These are phyloP conservation scores for Oncorhynchus clarkii DNA, from an alignment of 2,113 vertebrate genomes.

Conservation along the genomic window DNA sequence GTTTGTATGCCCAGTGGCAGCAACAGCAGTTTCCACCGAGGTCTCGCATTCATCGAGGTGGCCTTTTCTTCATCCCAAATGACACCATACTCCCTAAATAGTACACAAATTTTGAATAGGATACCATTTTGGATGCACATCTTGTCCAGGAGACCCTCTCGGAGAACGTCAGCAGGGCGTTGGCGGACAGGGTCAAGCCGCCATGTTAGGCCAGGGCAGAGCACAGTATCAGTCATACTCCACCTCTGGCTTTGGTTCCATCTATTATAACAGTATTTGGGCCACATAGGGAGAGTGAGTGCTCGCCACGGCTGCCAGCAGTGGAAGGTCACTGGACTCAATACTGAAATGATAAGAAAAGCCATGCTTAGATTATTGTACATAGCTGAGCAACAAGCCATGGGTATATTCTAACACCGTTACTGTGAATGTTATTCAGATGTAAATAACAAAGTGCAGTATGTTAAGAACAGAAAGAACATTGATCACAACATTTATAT, in stretches of 20 bases:
- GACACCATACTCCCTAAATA: too few species aligned
- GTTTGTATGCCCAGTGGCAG: constrained; percentile 35
- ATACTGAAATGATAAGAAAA: constrained; percentile 78
- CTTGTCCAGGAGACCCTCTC: too few species aligned
- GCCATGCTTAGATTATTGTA: constrained; percentile 7
- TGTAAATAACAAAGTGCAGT: too few species aligned
- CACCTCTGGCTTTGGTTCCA: constrained; percentile 34
- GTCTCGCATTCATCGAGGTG: neutral
- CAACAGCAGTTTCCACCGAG: neutral
- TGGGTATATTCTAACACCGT: neutral
- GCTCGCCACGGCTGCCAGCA: constrained; percentile 94
- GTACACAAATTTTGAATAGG: too few species aligned
- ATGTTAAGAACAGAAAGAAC: too few species aligned
- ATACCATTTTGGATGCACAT: too few species aligned
- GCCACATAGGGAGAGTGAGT: constrained; percentile 97
- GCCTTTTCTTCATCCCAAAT: too few species aligned
- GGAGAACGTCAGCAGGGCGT: constrained; percentile 7
- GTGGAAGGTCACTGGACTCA: constrained; percentile 95
- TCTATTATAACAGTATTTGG: constrained; percentile 94
- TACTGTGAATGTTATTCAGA: neutral
- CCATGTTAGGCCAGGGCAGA: neutral
- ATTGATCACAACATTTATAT: too few species aligned
- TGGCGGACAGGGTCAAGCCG: neutral
- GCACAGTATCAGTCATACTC: constrained; percentile 15
- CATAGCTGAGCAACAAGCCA: neutral